These are phyloP conservation scores for Meteorus colon DNA, from an alignment of 2,888 invertebrate genomes.

Conservation along the genomic window DNA sequence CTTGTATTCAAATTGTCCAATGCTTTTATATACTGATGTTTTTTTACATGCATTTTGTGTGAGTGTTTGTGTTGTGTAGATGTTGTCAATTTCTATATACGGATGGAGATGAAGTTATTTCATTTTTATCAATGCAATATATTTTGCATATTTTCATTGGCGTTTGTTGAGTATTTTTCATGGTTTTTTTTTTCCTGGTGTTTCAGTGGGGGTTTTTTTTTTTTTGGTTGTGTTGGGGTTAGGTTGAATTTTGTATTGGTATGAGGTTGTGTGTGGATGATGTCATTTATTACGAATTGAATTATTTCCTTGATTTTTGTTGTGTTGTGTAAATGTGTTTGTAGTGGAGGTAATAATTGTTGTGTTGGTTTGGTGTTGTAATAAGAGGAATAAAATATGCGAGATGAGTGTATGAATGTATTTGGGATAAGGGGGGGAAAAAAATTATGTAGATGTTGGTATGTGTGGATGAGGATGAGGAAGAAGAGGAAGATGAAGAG, in stretches of 20 bases:
- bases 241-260: slow-evolving; percentile 8
- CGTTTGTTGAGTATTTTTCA: background rate
- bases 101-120: background rate
- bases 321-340: background rate
- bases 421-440: background rate
- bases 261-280: background rate
- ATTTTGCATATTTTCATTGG: background rate
- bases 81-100: background rate
- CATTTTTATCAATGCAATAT: background rate
- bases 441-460: background rate
- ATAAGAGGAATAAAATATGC: background rate
- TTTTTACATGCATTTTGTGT: background rate
- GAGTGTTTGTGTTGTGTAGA: background rate
- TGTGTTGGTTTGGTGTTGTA: background rate
- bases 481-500: background rate
- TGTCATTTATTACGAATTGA: background rate
- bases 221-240: background rate
- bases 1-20: background rate
- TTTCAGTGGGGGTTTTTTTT: background rate
- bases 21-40: background rate
- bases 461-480: background rate
- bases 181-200: background rate
- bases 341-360: slow-evolving; percentile 36
- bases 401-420: background rate
- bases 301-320: background rate